phyloP scores from a whole-genome alignment of 2,113 vertebrate genomes.

The Anthoscopus minutus region DNA sequence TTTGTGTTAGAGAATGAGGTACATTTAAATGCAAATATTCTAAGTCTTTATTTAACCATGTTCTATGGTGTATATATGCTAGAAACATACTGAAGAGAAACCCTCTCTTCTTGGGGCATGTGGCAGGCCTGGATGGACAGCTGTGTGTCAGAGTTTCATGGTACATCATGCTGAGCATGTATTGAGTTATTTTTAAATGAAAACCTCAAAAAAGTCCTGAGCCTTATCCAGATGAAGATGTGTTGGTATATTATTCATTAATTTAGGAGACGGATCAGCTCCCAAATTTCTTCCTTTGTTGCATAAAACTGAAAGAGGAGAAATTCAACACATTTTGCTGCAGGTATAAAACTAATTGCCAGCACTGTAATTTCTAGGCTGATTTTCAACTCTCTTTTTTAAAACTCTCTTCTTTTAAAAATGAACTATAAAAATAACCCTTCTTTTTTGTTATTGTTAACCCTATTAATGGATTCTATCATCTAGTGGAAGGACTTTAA shows the following conservation, averaged over 20 bases:
- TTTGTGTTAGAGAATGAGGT: neutral
- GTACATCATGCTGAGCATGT: neutral
- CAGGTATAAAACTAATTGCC: slow-evolving; percentile 38
- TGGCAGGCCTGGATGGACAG: neutral
- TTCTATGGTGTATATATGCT: neutral
- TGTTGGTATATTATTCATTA: neutral
- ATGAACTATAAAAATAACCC: neutral
- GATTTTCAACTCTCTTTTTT: neutral
- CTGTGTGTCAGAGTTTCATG: neutral
- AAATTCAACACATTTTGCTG: neutral
- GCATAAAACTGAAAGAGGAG: neutral
- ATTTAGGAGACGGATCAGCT: neutral
- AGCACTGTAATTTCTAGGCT: neutral
- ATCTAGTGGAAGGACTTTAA: slow-evolving; percentile 3
- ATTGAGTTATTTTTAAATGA: neutral
- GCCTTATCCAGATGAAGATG: neutral
- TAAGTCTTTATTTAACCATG: neutral
- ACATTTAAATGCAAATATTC: neutral
- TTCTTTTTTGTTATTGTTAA: slow-evolving; percentile 28
- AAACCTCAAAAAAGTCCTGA: neutral
- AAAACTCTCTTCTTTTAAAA: no score
- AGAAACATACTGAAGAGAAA: neutral
- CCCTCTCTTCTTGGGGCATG: neutral
- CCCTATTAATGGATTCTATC: slow-evolving; percentile 28
- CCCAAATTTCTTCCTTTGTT: neutral